Base-by-base conservation (phyloP, 2,888 invertebrate genomes). In the Syrista parreyssii region DNA sequence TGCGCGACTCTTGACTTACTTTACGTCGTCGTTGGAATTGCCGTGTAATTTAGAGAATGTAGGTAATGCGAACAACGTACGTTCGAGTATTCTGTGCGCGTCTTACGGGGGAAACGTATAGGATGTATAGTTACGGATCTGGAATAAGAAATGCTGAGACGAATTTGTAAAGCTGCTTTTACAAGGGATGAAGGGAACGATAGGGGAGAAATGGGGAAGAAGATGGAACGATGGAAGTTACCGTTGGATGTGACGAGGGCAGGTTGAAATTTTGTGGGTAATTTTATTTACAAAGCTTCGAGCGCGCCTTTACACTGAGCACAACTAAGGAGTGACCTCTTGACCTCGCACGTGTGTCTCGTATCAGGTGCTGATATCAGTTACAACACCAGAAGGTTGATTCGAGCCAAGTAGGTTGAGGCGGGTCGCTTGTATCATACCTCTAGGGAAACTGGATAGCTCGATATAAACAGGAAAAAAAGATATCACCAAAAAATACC, bases 301-400 rank as follows among this genome's bases (percentile, higher is more conserved):
- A 55, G 23, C 23, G 23, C 23, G 55, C 55, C 23, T 55, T 55
- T 23, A 23, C 9, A 23, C 23, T 9, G 9, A 6, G 55, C 9
- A 9, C 6, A 23, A 55, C 15, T 55, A 55, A 6, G 23, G 55
- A 32, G 40, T 40, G 72, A 78, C 68, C 78, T n/a, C 75, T 72
- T 71, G 82, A 82, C 80, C 82, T 78, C 76, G 80, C 82, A 82
- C 82, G 82, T 81, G 82, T 74, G 74, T 78, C 75, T 76, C 68
- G 79, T 82, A 82, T 82, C 82, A 79, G 82, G 78, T 80, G 76
- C 71, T 71, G 78, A 40, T 82, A 82, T 82, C 82, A 75, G 78
- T 78, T 80, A 77, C 80, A 80, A 80, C 80, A 80, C 80, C 76
- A 76, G 78, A 79, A 79, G 78, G 75, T 79, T 74, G 76, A 33